Evolutionary conservation across 2,888 invertebrate genomes (phyloP).

Genomic region (Nemoura dubitans): DNA sequence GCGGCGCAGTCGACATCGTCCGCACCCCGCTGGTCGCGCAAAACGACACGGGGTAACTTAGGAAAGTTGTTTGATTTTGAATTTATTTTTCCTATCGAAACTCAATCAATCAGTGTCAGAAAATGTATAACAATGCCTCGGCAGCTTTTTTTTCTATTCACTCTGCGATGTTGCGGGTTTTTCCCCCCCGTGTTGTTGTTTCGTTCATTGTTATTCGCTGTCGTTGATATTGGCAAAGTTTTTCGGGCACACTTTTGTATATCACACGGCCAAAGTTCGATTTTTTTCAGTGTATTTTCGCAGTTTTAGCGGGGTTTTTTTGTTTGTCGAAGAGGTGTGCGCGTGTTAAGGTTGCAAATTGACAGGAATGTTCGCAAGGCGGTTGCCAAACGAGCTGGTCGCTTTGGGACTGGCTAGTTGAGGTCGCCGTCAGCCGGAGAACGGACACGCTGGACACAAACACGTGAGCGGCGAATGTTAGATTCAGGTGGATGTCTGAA

Average conservation of each 20-base stretch:
- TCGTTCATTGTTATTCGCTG: background rate
- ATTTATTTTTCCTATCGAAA: slow-evolving; percentile 13
- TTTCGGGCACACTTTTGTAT: background rate
- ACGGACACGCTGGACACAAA: too few relatives aligned
- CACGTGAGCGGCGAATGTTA: background rate
- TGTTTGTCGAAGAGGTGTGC: too few relatives aligned
- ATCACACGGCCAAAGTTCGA: background rate
- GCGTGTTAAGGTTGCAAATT: too few relatives aligned
- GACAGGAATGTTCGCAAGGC: too few relatives aligned
- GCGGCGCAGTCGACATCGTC: background rate
- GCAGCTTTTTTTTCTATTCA: background rate
- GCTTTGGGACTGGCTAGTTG: background rate
- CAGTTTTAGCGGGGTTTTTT: too few relatives aligned
- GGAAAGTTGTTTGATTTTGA: background rate
- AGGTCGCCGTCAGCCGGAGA: too few relatives aligned
- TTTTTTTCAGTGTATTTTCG: background rate
- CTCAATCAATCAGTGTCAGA: background rate
- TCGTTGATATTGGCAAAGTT: slow-evolving; percentile 3
- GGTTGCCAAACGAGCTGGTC: background rate
- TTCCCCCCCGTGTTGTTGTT: background rate
- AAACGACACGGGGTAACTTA: background rate
- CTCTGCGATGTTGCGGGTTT: background rate
- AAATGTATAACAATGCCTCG: background rate
- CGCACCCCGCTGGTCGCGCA: background rate
- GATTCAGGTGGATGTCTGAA: background rate